Evolutionary conservation across 2,797 vertebrate species (phyloP), one percentile per base, ranked within the genome.

Genomic region (Mormyrops attenuatus): DNA sequence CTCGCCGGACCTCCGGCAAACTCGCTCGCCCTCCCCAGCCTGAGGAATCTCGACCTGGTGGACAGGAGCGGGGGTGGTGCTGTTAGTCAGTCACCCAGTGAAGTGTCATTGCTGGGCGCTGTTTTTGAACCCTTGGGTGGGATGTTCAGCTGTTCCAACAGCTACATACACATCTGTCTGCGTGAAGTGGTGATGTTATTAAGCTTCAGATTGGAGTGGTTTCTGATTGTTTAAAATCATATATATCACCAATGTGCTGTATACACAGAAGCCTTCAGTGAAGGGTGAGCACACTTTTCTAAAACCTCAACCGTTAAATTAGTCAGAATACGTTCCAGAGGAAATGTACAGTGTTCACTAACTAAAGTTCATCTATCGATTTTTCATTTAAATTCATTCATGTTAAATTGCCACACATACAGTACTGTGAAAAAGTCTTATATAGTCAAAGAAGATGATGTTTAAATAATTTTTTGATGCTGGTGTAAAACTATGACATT

Each of bases 1-100:
- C 94, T 95, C 88, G 50, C 94, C 92, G 91, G 91, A 94, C 91
- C 88, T 92, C 92, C 91, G 92, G 91, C 95, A 92, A 9, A 63
- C 55, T 60, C 55, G 17, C 86, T 41, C 5, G 15, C n/a, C 49
- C 86, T 88, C 86, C 20, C 38, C 8, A 15, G 86, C 34, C 69
- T 2, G 30, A 53, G 26, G 30, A 57, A 5, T 87, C 11, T 17
- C 2, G 5, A 87, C 52, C 85, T 85, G 86, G 20, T 38, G 22
- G 17, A 20, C 86, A 87, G 49, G 84, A 13, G 44, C 20, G 1
- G 41, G 34, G 44, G 80, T 7, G 38, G 20, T 8, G n/a, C 80
- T 22, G n/a, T 84, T 9, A 84, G 38, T 49, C 80, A 41, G 80
- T 47, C 6, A 38, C 34, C 30, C 15, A 11, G 15, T 38, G 13